Evolutionary conservation across 2,113 vertebrate genomes (phyloP), one percentile per base, ranked within the genome.

Genomic region (Gymnobelideus leadbeateri): DNA sequence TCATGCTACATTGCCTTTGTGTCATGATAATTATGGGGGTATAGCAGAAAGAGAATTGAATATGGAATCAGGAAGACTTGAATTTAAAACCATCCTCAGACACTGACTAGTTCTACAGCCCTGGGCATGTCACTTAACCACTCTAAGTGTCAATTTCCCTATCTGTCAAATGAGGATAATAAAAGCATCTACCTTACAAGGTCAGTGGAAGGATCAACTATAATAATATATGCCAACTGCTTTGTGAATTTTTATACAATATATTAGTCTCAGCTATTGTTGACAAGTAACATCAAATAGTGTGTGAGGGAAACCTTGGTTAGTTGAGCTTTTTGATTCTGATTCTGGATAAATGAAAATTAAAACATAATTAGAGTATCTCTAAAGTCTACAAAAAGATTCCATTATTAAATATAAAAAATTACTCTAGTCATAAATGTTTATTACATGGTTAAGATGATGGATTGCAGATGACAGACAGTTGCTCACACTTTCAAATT

Each of bases 401-500:
- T 94, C 8, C 90, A 24, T 61, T 94, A 57, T 1, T 14, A 90
- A 89, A 68, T 89, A 89, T 52, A 12, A 92, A 68, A 54, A 21
- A 95, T 8, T 49, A 90, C 28, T 90, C 89, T 77, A 92, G 14
- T 23, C 55, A 47, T 54, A 47, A n/a, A 3, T 53, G 1, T 92
- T 95, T 68, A 47, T 16, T 24, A 3, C 50, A 12, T 84, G 90
- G 77, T 94, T 94, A 97, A 46, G 2, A 96, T 92, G 21, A 94
- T 51, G 14, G 31, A 57, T 89, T 96, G 68, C 68, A 89, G n/a
- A 95, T 96, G 94, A 91, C 10, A 91, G 28, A 90, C 31, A 93
- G n/a, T 92, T 55, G 92, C 49, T 94, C 77, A 93, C 91, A 93
- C 14, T 96, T 91, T 92, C 49, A 95, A 96, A 95, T 96, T 84